phyloP scores from a whole-genome alignment of 2,888 invertebrate species.

The Hetaerina titia region DNA sequence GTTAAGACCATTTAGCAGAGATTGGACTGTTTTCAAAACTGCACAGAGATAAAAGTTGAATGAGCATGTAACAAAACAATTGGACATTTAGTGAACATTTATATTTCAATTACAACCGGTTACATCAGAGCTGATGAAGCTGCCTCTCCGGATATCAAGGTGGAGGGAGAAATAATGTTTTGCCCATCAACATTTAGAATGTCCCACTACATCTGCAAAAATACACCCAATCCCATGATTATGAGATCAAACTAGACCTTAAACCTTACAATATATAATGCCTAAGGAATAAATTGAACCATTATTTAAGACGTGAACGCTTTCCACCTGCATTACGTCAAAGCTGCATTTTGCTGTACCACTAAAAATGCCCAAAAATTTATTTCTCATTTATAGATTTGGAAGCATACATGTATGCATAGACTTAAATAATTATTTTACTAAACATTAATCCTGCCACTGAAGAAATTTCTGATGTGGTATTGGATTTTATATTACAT shows the following conservation, averaged over 20 bases:
- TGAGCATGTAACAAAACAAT: slow-evolving; percentile 49
- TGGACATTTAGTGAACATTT: slow-evolving; percentile 45
- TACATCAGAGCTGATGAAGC: slow-evolving; percentile 45
- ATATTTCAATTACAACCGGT: slow-evolving; percentile 52
- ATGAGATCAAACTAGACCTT: neutral
- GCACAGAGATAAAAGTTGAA: slow-evolving; percentile 24
- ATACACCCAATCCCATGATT: slow-evolving; percentile 38
- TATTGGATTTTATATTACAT: no score
- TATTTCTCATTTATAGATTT: no score
- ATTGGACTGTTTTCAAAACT: slow-evolving; percentile 18
- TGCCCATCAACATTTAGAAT: slow-evolving; percentile 45
- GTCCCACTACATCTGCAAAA: slow-evolving; percentile 49
- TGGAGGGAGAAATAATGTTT: slow-evolving; percentile 33
- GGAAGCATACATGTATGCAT: no score
- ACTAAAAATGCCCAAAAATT: no score
- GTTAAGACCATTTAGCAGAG: neutral
- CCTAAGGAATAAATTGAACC: slow-evolving; percentile 12
- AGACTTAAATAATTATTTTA: no score
- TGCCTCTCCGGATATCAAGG: slow-evolving; percentile 36
- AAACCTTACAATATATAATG: neutral
- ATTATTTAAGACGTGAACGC: neutral
- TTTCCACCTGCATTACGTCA: no score
- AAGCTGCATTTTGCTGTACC: no score
- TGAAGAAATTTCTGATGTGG: no score
- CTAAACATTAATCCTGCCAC: no score